Evolutionary conservation across 2,113 vertebrate genomes (phyloP).

Genomic region (Erythrolamprus reginae): DNA sequence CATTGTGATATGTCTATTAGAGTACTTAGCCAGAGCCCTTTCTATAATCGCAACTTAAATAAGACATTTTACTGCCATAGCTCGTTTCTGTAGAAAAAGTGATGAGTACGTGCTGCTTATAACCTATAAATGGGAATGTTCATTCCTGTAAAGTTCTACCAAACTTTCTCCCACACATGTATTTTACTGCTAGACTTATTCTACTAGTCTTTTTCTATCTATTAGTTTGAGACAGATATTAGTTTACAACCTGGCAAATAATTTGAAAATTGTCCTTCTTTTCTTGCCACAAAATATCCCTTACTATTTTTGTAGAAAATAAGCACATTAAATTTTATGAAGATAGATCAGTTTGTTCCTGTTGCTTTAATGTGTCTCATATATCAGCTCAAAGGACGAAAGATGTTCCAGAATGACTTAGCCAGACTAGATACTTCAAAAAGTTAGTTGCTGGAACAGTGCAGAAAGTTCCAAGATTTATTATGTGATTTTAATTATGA

Average conservation of each 20-base stretch:
- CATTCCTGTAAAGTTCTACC: neutral
- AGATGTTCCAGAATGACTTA: slow-evolving; percentile 36
- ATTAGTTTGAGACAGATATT: neutral
- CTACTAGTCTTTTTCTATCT: neutral
- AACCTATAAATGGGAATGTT: neutral
- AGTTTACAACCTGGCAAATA: slow-evolving; percentile 1
- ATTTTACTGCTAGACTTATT: neutral
- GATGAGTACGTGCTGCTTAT: neutral
- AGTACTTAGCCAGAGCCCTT: too few relatives aligned
- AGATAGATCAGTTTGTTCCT: slow-evolving; percentile 51
- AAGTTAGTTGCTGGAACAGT: slow-evolving; percentile 25
- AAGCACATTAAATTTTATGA: slow-evolving; percentile 41
- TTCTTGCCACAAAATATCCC: slow-evolving; percentile 35
- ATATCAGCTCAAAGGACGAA: slow-evolving; percentile 44
- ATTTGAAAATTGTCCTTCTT: neutral
- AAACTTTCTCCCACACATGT: neutral
- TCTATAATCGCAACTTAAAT: neutral
- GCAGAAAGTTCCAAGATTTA: slow-evolving; percentile 40
- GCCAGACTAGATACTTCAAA: slow-evolving; percentile 38
- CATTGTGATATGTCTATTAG: neutral
- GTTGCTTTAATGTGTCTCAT: slow-evolving; percentile 25
- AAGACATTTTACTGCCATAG: neutral
- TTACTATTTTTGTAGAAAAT: slow-evolving; percentile 43
- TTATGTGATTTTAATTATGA: neutral
- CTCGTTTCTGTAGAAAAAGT: neutral